Evolutionary conservation across 2,888 invertebrate genomes (phyloP), one percentile per base, ranked within the genome.

Genomic region (Dryocosmus kuriphilus): DNA sequence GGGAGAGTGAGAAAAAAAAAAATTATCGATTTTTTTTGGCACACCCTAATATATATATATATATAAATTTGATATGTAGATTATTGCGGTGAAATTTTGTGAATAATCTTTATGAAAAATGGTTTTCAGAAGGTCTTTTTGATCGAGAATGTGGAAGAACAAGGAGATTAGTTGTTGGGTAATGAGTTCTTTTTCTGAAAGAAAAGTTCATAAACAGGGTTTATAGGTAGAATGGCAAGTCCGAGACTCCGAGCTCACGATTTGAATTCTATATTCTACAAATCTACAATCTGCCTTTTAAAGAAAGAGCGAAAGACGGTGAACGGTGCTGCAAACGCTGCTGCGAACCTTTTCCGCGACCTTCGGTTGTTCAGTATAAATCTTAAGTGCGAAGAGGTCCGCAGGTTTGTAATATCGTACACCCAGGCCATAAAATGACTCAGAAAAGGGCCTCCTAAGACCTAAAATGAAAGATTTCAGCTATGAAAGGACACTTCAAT

Each of bases 271-370:
- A 32, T 74, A 60, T 74, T 74, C 38, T 41, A 16, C n/a, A n/a
- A n/a, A n/a, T n/a, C n/a, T n/a, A n/a, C n/a, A n/a, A n/a, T n/a
- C n/a, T 27, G 32, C 74, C 74, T 74, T 38, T 61, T 60, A 35
- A 74, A 74, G 74, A 60, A 74, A 61, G 74, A 74, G 35, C 74
- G 22, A 60, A 41, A 51, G 38, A 61, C 38, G 75, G 61, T 55
- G 75, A 57, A 55, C 65, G 75, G 61, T 46, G 75, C 46, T 71
- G 57, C 57, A 60, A 51, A 32, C 27, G 60, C 67, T 82, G 81
- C 80, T 80, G 71, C 76, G 81, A 82, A 83, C 84, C 79, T 86
- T 86, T 86, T 85, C 81, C 83, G 76, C 77, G 85, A 82, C 85
- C 85, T 86, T 86, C 84, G 61, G n/a, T 41, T 79, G 80, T 80